A percentile compares a stretch with the other conserved stretches of the same genome.
These are phyloP conservation scores for Calyptommatus sinebrachiatus DNA, from an alignment of 2,113 vertebrate genomes.

Conservation along the genomic window DNA sequence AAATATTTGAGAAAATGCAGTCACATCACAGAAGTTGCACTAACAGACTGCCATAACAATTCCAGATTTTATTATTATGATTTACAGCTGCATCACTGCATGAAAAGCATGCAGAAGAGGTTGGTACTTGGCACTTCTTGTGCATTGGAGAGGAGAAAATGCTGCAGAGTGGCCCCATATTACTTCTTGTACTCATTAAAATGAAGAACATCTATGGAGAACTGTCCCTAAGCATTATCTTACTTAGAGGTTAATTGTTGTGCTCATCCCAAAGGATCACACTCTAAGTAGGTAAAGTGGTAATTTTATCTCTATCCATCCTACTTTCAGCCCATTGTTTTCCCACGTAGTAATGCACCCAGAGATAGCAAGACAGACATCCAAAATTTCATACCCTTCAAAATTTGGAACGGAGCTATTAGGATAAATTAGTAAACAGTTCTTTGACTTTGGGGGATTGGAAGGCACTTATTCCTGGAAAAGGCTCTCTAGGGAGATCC, in stretches of 20 bases:
- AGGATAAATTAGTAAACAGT: too few species aligned
- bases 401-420: too few species aligned
- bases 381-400: too few species aligned
- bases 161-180: neutral
- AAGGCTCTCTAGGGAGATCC: too few species aligned
- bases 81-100: neutral
- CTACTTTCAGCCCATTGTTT: neutral
- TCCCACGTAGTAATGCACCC: neutral
- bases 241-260: slow-evolving; percentile 6
- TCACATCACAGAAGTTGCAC: neutral
- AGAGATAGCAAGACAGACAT: neutral
- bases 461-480: too few species aligned
- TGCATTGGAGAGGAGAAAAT: neutral
- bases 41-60: neutral
- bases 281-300: slow-evolving; percentile 13
- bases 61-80: neutral
- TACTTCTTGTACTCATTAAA: neutral
- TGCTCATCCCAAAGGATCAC: neutral
- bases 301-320: neutral
- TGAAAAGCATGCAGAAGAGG: neutral
- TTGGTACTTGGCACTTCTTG: neutral
- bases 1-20: neutral
- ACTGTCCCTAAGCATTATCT: slow-evolving; percentile 2
- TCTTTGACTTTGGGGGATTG: too few species aligned
- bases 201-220: neutral